A percentile compares a stretch with the other conserved stretches of the same genome.
These are phyloP conservation scores for Thalassophryne amazonica DNA, from an alignment of 2,797 vertebrate genomes.

Conservation along the genomic window DNA sequence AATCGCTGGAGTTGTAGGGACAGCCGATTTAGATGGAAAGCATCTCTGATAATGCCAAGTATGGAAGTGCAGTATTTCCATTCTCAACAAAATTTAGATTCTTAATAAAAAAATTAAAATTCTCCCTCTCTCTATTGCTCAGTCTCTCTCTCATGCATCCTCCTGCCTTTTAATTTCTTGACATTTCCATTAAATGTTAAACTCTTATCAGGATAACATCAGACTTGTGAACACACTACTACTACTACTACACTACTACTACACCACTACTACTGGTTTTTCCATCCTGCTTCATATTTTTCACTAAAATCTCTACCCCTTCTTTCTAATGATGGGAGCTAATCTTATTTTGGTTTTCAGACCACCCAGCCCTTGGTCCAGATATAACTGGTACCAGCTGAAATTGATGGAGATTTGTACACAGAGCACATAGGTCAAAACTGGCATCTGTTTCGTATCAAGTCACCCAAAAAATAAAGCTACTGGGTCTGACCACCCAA, in stretches of 20 bases:
- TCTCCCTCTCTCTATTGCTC: not conserved
- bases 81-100: too few species aligned
- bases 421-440: too few species aligned
- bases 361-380: not conserved
- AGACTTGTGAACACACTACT: constrained; percentile 65
- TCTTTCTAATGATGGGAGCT: not conserved
- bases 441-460: too few species aligned
- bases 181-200: constrained; percentile 77
- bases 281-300: constrained; percentile 24
- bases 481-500: too few species aligned
- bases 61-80: too few species aligned
- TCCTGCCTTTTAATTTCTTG: constrained; percentile 68
- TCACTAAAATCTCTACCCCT: constrained; percentile 10
- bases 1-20: not conserved
- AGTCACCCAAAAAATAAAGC: too few species aligned
- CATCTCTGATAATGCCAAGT: constrained; percentile 21
- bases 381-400: too few species aligned
- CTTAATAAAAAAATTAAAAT: too few species aligned
- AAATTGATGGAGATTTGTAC: too few species aligned
- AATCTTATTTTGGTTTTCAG: not conserved
- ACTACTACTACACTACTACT: too few species aligned
- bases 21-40: too few species aligned
- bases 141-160: not conserved
- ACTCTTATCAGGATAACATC: constrained; percentile 65
- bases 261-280: too few species aligned